Evolutionary conservation across 1,140 invertebrate genomes (phyloP), one percentile per base, ranked within the genome.

Genomic region (Pectinophora gossypiella): DNA sequence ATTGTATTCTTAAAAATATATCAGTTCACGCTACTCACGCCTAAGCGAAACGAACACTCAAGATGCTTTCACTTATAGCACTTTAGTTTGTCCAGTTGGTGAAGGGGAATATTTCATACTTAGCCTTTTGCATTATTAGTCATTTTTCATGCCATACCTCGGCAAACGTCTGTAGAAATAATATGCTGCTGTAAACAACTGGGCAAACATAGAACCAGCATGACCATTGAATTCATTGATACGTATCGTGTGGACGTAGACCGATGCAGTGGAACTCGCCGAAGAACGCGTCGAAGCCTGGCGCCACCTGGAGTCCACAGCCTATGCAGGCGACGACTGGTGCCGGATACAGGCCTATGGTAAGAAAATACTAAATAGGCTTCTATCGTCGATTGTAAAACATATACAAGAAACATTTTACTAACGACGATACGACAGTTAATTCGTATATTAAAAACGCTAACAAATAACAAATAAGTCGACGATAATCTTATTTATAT

Each of bases 191-290:
- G n/a, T 16, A 15, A 40, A 40, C 36, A 40, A 40, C n/a, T 40
- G 36, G 36, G 36, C 36, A 40, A 40, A 40, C 16, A 18, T 40
- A 40, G 36, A 16, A 3, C 10, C n/a, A 15, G 36, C 36, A 40
- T 40, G 36, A 40, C 36, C n/a, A 40, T 40, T 40, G 36, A 15
- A 40, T 40, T 16, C 10, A 40, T 40, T 40, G 36, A 40, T 27
- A 15, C 36, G 36, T 40, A 40, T 16, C 36, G 36, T 40, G 15
- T 40, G 36, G 36, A 40, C 61, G 49, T 76, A 95, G 88, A 90
- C 92, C 82, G 90, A 91, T 96, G 89, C 94, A 95, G 87, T 96
- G 95, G 95, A 95, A 94, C 84, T 95, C 95, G 32, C 94, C 94
- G 43, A 95, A 95, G 89, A 95, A 94, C 84, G 89, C 92, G 48